These are phyloP conservation scores for Microctenopoma lineatum DNA, from an alignment of 2,797 vertebrate species.

Conservation along the genomic window DNA sequence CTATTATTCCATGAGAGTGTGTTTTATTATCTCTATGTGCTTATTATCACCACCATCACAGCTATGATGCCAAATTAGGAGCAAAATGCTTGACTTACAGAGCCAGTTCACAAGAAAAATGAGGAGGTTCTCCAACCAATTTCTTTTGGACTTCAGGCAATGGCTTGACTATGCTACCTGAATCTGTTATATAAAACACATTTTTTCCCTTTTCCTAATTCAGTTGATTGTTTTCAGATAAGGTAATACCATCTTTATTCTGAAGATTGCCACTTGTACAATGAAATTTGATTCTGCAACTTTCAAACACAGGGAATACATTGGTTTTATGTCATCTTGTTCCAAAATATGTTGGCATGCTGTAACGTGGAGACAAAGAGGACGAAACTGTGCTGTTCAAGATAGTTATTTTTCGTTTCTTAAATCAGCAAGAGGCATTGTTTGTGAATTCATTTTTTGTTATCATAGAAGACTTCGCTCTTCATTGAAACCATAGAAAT, in stretches of 20 bases:
- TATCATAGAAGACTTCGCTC: conserved; percentile 17
- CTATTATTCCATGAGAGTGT: conserved; percentile 67
- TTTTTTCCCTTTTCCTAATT: neutral
- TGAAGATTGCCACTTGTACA: conserved; percentile 6
- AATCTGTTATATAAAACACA: conserved; percentile 4
- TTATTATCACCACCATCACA: conserved; percentile 68
- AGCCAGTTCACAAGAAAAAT: conserved; percentile 35
- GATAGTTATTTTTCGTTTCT: conserved; percentile 38
- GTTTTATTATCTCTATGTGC: conserved; percentile 74
- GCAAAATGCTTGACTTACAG: conserved; percentile 56
- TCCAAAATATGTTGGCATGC: conserved; percentile 28
- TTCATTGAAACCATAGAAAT: conserved; percentile 1
- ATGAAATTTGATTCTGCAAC: conserved; percentile 23
- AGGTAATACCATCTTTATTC: neutral
- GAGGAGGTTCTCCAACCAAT: conserved; percentile 26
- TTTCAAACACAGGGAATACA: conserved; percentile 18
- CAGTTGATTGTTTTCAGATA: conserved; percentile 9
- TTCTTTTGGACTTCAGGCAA: conserved; percentile 22
- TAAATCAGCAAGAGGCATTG: conserved; percentile 30
- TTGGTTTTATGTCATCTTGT: conserved; percentile 13
- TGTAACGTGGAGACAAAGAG: conserved; percentile 16
- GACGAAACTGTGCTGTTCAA: conserved; percentile 28
- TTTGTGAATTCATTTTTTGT: conserved; percentile 19
- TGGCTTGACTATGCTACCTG: conserved; percentile 11
- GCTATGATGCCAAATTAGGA: conserved; percentile 55